Percentiles rank a stretch among this genome's conserved stretches.
phyloP scores from a whole-genome alignment of 2,797 vertebrate species.

The Siniperca scherzeri region DNA sequence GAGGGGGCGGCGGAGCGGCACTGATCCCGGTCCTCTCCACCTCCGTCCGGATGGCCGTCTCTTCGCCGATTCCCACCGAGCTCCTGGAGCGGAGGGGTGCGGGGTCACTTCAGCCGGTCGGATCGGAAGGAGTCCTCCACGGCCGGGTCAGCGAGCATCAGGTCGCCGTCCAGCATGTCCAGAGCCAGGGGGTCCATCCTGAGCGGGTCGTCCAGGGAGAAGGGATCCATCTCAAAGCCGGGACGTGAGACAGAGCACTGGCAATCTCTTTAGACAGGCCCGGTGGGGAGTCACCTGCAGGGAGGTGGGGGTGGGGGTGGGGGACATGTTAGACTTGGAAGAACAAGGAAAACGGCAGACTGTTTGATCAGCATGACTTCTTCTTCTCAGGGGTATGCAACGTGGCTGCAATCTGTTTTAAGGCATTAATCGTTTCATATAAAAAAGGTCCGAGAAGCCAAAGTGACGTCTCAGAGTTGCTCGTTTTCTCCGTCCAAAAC shows the following conservation, averaged over 20 bases:
- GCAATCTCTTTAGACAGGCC: slow-evolving; percentile 95
- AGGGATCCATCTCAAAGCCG: slow-evolving; percentile 91
- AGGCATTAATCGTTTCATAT: too few relatives aligned
- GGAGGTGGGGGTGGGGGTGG: neutral
- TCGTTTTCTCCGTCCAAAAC: too few relatives aligned
- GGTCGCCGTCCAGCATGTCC: slow-evolving; percentile 93
- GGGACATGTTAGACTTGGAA: neutral
- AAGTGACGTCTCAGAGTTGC: too few relatives aligned
- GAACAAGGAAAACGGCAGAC: too few relatives aligned
- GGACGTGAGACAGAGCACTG: slow-evolving; percentile 90
- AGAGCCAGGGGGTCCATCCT: slow-evolving; percentile 91
- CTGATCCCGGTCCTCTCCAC: slow-evolving; percentile 22
- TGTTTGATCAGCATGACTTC: neutral
- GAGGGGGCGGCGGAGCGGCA: slow-evolving; percentile 13
- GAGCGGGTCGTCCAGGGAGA: slow-evolving; percentile 90
- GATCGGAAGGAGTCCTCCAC: slow-evolving; percentile 95
- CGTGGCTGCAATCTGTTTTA: neutral
- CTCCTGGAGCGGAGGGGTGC: neutral
- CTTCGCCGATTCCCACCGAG: slow-evolving; percentile 19
- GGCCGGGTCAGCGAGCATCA: slow-evolving; percentile 91
- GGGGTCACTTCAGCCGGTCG: slow-evolving; percentile 89
- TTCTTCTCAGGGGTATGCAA: neutral
- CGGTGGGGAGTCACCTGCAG: slow-evolving; percentile 89
- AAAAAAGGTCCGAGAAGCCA: neutral
- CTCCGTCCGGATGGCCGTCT: slow-evolving; percentile 1